Percentiles rank a stretch among this genome's conserved stretches.
Conservation (phyloP, 1,140 invertebrate species). For the Elymnias hypermnestra region DNA sequence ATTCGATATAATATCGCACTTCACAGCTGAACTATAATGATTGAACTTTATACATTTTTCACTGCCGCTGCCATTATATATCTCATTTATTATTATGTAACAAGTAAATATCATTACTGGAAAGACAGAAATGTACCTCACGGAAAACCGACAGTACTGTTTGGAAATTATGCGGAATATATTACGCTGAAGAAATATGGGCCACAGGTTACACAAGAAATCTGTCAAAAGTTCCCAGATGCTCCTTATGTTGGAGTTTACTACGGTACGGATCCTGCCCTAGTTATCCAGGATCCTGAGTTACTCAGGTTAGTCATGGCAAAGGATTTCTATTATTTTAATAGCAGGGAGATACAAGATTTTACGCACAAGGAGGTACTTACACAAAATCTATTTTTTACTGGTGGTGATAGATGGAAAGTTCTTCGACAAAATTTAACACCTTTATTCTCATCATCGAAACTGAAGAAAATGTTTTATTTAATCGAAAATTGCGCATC, state of each 20-base stretch:
- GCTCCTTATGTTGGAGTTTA: constrained; percentile 58
- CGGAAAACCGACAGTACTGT: constrained; percentile 39
- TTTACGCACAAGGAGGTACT: not conserved
- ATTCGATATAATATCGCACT: no score
- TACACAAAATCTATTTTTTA: constrained; percentile 31
- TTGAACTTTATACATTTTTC: not conserved
- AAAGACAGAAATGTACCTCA: constrained; percentile 42
- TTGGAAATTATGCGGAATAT: constrained; percentile 57
- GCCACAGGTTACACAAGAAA: constrained; percentile 23
- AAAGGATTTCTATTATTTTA: constrained; percentile 69
- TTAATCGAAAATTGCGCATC: not conserved
- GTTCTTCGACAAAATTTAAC: constrained; percentile 71
- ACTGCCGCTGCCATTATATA: not conserved
- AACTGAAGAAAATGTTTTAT: constrained; percentile 76
- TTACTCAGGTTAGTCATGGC: constrained; percentile 63
- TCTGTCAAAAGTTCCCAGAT: constrained; percentile 38
- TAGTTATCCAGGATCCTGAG: constrained; percentile 47
- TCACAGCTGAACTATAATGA: no score
- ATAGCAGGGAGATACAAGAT: constrained; percentile 10
- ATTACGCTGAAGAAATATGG: constrained; percentile 34
- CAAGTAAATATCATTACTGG: constrained; percentile 45
- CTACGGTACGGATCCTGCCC: constrained; percentile 50
- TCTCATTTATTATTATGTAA: constrained; percentile 1
- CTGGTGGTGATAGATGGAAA: constrained; percentile 20
- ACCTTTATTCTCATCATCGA: constrained; percentile 77